Evolutionary conservation across 2,797 vertebrate species (phyloP), one percentile per base, ranked within the genome.

Genomic region (Muscicapa comitata): DNA sequence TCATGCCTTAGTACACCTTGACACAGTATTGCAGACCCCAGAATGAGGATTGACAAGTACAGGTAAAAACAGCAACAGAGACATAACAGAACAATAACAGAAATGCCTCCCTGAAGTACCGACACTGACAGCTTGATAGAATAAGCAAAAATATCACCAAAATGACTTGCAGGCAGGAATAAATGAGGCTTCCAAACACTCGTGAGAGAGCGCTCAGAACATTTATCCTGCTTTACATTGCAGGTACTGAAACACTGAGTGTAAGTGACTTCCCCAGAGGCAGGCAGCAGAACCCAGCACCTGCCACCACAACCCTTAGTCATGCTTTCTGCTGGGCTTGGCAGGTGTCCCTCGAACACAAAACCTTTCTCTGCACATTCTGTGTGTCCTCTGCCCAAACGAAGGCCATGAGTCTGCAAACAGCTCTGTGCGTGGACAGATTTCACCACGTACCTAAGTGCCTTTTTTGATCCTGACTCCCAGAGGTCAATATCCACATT

Each of bases 1-100:
- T 93, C 94, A 38, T 96, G 82, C 91, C 70, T 94, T 90, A 54
- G 57, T 61, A 85, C 93, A 94, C 88, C 96, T 96, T 80, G 74
- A 81, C 66, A 88, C 21, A 61, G 92, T 82, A 88, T 73, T 84
- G 63, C 80, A 94, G 79, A 54, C 66, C 79, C 38, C 51, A 66
- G 75, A 94, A 91, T 70, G 67, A 83, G 83, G 80, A 79, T 50
- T 96, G 93, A 84, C 80, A 77, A 81, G 88, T 75, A 91, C 84
- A 84, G 55, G 70, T 66, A 54, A 72, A 85, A 89, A 82, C 70
- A 94, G 80, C 87, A 93, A 86, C 94, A 81, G 82, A 93, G 88
- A 78, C 79, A 77, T 72, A 93, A 74, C 65, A 91, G 91, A 96
- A 90, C 76, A 95, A 94, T 96, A 89, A 92, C 45, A 90, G 80